phyloP scores from a whole-genome alignment of 2,888 invertebrate species.

The Thysanoteuthis rhombus region DNA sequence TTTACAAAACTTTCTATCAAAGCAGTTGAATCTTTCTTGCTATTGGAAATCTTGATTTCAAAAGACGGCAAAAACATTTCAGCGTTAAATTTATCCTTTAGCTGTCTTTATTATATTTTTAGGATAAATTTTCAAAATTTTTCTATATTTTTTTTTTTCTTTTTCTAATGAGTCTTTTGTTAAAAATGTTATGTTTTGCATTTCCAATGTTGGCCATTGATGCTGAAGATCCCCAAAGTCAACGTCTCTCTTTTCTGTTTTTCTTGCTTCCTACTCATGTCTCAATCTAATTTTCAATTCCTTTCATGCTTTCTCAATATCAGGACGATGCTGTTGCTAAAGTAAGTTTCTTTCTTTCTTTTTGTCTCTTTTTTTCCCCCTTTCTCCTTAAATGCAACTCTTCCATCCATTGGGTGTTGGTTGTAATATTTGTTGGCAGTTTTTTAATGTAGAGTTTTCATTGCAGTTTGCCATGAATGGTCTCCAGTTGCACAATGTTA shows the following conservation, averaged over 20 bases:
- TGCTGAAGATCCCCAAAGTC: background rate
- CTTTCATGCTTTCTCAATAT: conserved; percentile 24
- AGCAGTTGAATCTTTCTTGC: too few relatives aligned
- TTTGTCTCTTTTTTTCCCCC: background rate
- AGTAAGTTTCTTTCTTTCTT: conserved; percentile 48
- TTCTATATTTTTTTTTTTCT: too few relatives aligned
- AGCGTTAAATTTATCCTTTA: too few relatives aligned
- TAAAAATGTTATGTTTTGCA: background rate
- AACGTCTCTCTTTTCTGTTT: background rate
- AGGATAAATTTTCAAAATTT: too few relatives aligned
- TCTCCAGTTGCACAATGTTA: background rate
- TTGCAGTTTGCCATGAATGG: background rate
- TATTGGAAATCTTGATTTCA: too few relatives aligned
- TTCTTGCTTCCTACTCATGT: background rate
- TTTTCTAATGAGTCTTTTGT: background rate
- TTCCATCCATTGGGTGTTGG: background rate
- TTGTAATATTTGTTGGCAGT: conserved; percentile 18
- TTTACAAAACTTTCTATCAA: too few relatives aligned
- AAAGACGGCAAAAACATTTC: too few relatives aligned
- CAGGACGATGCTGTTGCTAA: conserved; percentile 57
- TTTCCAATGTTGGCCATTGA: background rate
- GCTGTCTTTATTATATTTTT: too few relatives aligned
- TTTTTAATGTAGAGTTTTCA: background rate
- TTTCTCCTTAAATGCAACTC: background rate
- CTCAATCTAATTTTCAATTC: conserved; percentile 16